phyloP scores from a whole-genome alignment of 2,888 invertebrate species.

The Abscondita cerata region DNA sequence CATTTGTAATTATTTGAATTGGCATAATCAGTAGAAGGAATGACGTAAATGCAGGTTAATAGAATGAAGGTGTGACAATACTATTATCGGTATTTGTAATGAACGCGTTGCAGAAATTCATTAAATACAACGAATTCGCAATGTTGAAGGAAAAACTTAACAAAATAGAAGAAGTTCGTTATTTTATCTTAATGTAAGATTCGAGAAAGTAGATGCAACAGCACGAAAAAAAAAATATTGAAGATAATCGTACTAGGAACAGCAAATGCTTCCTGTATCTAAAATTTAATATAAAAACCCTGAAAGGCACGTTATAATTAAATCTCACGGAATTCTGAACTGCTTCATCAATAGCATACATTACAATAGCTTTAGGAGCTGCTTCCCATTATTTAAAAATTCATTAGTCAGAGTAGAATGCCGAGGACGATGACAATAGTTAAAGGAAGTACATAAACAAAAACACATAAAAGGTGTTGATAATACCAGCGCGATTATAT shows the following conservation, averaged over 20 bases:
- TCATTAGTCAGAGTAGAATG: constrained; percentile 40
- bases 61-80: too few species aligned
- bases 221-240: too few species aligned
- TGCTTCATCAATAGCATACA: constrained; percentile 42
- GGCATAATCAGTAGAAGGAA: too few species aligned
- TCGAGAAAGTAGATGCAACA: too few species aligned
- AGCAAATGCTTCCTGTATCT: not conserved
- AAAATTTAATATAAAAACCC: constrained; percentile 32
- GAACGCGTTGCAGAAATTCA: too few species aligned
- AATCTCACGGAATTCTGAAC: constrained; percentile 43
- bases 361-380: constrained; percentile 43
- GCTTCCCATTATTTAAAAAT: constrained; percentile 44
- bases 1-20: too few species aligned
- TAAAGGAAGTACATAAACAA: constrained; percentile 26
- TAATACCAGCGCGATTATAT: constrained; percentile 4
- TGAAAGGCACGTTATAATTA: constrained; percentile 38
- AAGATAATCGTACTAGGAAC: not conserved
- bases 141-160: too few species aligned
- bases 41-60: too few species aligned
- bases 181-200: too few species aligned
- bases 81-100: too few species aligned
- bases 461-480: constrained; percentile 32
- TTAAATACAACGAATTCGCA: too few species aligned
- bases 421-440: constrained; percentile 29
- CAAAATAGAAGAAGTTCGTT: too few species aligned